A percentile compares a stretch with the other conserved stretches of the same genome.
Conservation (phyloP, 2,113 vertebrate species). For the Salminus brasiliensis region DNA sequence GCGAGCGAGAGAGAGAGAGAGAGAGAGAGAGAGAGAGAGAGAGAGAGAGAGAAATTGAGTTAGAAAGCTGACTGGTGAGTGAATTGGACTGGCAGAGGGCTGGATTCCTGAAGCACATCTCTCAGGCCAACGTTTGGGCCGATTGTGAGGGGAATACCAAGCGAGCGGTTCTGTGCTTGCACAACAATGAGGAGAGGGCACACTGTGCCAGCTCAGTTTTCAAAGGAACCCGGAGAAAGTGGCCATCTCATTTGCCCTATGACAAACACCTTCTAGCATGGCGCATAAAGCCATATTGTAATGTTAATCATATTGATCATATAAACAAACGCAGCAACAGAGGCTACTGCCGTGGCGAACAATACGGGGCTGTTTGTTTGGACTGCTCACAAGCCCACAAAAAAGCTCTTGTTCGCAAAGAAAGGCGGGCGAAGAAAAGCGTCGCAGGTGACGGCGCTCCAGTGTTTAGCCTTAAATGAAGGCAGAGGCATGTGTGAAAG, state of each 20-base stretch:
- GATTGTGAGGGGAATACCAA: slow-evolving; percentile 79
- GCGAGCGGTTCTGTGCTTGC: slow-evolving; percentile 53
- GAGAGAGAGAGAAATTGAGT: slow-evolving; percentile 60
- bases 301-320: slow-evolving; percentile 66
- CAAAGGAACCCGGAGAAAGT: slow-evolving; percentile 65
- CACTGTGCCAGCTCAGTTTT: slow-evolving; percentile 68
- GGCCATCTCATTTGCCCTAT: slow-evolving; percentile 66
- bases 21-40: slow-evolving; percentile 39
- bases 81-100: slow-evolving; percentile 68
- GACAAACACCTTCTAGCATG: slow-evolving; percentile 60
- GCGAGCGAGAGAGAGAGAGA: slow-evolving; percentile 3
- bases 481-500: slow-evolving; percentile 46
- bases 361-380: slow-evolving; percentile 51
- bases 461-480: slow-evolving; percentile 49
- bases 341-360: slow-evolving; percentile 33
- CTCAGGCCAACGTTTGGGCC: slow-evolving; percentile 72
- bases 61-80: slow-evolving; percentile 65
- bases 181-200: slow-evolving; percentile 71
- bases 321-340: slow-evolving; percentile 55
- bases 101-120: slow-evolving; percentile 70
- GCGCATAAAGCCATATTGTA: slow-evolving; percentile 68
- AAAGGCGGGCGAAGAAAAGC: slow-evolving; percentile 30
- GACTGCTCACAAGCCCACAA: slow-evolving; percentile 43
- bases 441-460: slow-evolving; percentile 34
- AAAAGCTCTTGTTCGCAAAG: slow-evolving; percentile 41